Conservation (phyloP, 2,888 invertebrate species). For the Liodrosophila aerea region DNA sequence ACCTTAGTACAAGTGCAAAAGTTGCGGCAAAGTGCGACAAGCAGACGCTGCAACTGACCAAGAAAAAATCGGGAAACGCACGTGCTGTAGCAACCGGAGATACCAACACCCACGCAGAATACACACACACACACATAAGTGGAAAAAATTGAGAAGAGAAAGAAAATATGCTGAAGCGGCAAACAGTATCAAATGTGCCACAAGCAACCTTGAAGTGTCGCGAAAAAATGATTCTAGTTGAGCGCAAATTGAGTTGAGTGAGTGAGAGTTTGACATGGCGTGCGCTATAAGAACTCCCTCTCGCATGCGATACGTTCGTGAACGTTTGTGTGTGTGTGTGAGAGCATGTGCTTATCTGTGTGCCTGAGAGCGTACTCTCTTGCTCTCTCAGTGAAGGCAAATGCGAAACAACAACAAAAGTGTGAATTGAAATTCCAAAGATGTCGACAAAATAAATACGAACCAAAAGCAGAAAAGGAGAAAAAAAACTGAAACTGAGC, state of each 20-base stretch:
- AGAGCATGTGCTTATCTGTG: conserved; percentile 58
- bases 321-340: conserved; percentile 48
- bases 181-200: conserved; percentile 43
- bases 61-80: conserved; percentile 41
- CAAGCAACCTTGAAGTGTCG: conserved; percentile 53
- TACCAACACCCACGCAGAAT: background rate
- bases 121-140: background rate
- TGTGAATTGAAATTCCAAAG: conserved; percentile 80
- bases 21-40: conserved; percentile 15
- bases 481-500: conserved; percentile 29
- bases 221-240: conserved; percentile 30
- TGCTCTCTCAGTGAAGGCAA: conserved; percentile 27
- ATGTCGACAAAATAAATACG: conserved; percentile 75
- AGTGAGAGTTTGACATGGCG: background rate
- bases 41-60: conserved; percentile 12
- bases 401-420: conserved; percentile 68
- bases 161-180: conserved; percentile 44
- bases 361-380: conserved; percentile 16
- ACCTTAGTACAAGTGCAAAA: conserved; percentile 40
- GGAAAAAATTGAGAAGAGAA: conserved; percentile 5
- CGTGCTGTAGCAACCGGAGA: conserved; percentile 50
- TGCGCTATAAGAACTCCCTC: no score
- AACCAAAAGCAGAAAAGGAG: conserved; percentile 41
- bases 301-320: conserved; percentile 59
- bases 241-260: background rate